Evolutionary conservation across 2,888 invertebrate genomes (phyloP), one percentile per base, ranked within the genome.

Genomic region (Eupithecia abbreviata): DNA sequence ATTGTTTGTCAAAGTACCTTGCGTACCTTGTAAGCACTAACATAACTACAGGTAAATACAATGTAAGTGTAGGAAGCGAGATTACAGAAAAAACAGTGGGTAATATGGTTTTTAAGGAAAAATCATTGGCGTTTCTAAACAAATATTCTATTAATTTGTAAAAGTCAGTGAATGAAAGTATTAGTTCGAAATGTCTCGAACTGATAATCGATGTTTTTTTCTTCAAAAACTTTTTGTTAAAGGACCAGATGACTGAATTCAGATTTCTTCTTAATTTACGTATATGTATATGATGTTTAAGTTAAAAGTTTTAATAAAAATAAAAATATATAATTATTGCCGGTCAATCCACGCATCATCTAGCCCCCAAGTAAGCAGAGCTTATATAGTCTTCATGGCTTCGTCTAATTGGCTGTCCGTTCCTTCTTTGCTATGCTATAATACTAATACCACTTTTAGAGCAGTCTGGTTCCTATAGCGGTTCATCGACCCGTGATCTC

Each of bases 401-500:
- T 51, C 4, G 13, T 51, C 51, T 51, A 51, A 12, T 15, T 15
- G 51, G 49, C 15, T 15, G 15, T 15, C 15, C 51, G 51, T 51
- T 15, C 1, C 51, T 4, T 4, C 12, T 49, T 15, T 15, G 51
- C 51, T 5, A 51, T 51, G 2, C 4, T 0, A 43, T 4, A 43
- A 51, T 51, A 49, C n/a, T 2, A 55, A 55, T 7, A 55, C n/a
- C 55, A 55, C n/a, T 55, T 6, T 15, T 7, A 58, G 18, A 18
- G 18, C 18, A 18, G 9, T 9, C n/a, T 58, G 9, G 9, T 58
- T 13, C n/a, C 7, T 7, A 4, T 15, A n/a, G 4, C 12, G 30
- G 30, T 62, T 62, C 62, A 62, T 62, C 30, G 30, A 62, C 62
- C 62, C 30, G 7, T 41, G 13, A 74, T 69, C 67, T 74, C 67